Conservation (phyloP, 1,140 invertebrate genomes). For the Metaphire vulgaris region DNA sequence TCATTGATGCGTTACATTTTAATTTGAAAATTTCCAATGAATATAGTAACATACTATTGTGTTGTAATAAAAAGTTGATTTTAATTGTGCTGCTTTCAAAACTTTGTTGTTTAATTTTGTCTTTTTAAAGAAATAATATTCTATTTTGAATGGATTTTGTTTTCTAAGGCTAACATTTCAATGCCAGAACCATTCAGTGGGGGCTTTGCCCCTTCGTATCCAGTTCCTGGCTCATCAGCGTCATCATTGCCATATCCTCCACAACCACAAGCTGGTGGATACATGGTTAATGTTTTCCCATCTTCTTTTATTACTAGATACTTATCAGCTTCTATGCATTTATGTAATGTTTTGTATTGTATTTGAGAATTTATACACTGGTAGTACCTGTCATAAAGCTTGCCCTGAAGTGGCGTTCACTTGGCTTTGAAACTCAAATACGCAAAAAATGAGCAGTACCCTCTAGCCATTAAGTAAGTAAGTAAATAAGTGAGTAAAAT, state of each 20-base stretch:
- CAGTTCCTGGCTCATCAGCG: neutral
- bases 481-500: too few relatives aligned
- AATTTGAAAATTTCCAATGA: neutral
- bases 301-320: too few relatives aligned
- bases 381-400: neutral
- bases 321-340: neutral
- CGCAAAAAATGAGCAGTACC: too few relatives aligned
- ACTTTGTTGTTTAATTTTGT: neutral
- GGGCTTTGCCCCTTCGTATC: neutral
- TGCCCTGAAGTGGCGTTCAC: neutral
- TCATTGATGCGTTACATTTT: neutral
- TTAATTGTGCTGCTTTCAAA: neutral
- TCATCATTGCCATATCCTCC: neutral
- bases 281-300: neutral
- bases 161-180: neutral
- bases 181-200: neutral
- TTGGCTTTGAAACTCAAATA: too few relatives aligned
- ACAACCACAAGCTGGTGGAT: neutral
- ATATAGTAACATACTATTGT: neutral
- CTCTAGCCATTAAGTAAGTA: too few relatives aligned
- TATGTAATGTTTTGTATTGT: neutral
- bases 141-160: neutral
- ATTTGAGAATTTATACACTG: neutral
- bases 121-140: too few relatives aligned
- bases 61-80: neutral